A percentile compares a stretch with the other conserved stretches of the same genome.
These are phyloP conservation scores for Mimumesa dahlbomi DNA, from an alignment of 2,888 invertebrate genomes.

Conservation along the genomic window DNA sequence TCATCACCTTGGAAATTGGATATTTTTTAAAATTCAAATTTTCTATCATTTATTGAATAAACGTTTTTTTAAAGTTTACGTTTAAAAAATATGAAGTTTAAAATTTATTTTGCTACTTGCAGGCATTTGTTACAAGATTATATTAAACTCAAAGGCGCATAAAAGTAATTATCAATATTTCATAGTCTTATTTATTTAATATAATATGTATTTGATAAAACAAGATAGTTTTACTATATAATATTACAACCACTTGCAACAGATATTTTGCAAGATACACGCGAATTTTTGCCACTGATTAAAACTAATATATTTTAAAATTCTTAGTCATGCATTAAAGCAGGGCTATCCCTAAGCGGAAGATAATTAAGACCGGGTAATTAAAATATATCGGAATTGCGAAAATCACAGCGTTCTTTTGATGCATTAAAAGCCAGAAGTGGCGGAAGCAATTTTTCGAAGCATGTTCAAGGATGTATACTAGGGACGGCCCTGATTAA, in stretches of 20 bases:
- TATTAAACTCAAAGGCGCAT: background rate
- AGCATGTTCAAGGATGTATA: too few species aligned
- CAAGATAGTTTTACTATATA: background rate
- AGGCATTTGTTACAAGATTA: too few species aligned
- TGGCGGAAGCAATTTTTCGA: too few species aligned
- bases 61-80: too few species aligned
- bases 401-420: too few species aligned
- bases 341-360: too few species aligned
- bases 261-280: background rate
- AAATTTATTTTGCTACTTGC: background rate
- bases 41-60: too few species aligned
- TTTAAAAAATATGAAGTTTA: background rate
- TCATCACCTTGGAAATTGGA: constrained; percentile 83
- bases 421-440: too few species aligned
- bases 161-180: constrained; percentile 1
- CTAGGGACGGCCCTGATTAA: too few species aligned
- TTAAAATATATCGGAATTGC: too few species aligned
- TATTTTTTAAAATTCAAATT: constrained; percentile 62
- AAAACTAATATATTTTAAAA: background rate
- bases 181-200: constrained; percentile 32
- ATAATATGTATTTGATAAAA: background rate
- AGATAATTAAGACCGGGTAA: too few species aligned
- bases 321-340: background rate
- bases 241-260: constrained; percentile 1
- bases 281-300: background rate